Evolutionary conservation across 2,797 vertebrate species (phyloP).

Genomic region (Siniperca obscura): DNA sequence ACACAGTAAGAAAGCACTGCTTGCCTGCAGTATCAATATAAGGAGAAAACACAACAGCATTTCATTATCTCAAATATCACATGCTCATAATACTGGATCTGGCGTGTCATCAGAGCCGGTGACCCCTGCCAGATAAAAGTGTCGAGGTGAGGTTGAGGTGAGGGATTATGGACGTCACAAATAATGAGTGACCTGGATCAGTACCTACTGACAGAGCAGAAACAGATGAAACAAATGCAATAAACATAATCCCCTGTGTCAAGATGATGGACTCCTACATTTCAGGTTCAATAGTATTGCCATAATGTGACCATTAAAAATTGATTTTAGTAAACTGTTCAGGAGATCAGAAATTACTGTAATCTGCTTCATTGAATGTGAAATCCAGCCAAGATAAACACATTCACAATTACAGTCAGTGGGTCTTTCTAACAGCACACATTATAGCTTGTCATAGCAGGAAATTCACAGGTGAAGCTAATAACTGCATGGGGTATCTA

Average conservation of each 20-base stretch:
- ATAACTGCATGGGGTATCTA: background rate
- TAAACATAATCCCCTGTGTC: conserved; percentile 29
- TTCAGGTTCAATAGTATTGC: background rate
- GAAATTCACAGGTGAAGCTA: background rate
- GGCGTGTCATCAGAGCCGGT: background rate
- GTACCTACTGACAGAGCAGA: conserved; percentile 11
- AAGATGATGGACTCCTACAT: conserved; percentile 1
- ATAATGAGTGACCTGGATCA: conserved; percentile 19
- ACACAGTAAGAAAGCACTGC: background rate
- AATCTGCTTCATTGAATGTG: background rate
- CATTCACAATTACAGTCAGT: background rate
- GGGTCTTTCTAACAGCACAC: background rate
- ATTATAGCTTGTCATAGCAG: background rate
- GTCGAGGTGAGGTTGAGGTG: conserved; percentile 47
- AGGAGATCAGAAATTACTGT: background rate
- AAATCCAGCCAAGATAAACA: background rate
- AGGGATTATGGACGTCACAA: conserved; percentile 51
- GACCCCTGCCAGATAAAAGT: conserved; percentile 26
- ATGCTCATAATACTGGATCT: conserved; percentile 10
- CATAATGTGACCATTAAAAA: background rate
- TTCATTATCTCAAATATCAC: conserved; percentile 22
- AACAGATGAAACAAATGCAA: conserved; percentile 34
- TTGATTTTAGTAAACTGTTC: background rate
- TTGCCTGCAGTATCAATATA: background rate
- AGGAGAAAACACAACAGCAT: background rate